Percentiles rank a stretch among this genome's conserved stretches.
Evolutionary conservation across 1,140 invertebrate genomes (phyloP).

Genomic region (Pantala flavescens): DNA sequence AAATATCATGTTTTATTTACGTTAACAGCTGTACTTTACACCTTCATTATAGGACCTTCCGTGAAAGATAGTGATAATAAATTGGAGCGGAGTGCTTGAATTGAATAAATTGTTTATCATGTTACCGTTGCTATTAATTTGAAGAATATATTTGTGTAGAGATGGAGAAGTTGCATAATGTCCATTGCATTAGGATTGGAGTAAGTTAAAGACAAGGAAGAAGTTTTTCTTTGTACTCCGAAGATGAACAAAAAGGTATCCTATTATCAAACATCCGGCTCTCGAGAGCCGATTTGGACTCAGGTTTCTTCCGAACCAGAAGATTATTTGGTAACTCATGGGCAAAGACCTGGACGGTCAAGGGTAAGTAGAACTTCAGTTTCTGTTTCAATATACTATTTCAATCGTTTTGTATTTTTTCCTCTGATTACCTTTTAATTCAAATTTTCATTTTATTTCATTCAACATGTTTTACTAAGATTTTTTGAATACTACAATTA

Average conservation of each 20-base stretch:
- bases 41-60: too few species aligned
- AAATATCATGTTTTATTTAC: too few species aligned
- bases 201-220: too few species aligned
- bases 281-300: slow-evolving; percentile 10
- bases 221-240: too few species aligned
- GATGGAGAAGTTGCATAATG: too few species aligned
- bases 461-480: background rate
- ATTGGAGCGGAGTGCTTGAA: too few species aligned
- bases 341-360: background rate
- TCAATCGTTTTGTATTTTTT: background rate
- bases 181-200: too few species aligned
- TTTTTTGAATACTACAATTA: background rate
- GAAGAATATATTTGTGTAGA: too few species aligned
- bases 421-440: background rate
- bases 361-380: background rate
- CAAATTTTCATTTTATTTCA: background rate
- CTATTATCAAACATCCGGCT: background rate
- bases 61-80: too few species aligned
- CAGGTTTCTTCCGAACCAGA: background rate
- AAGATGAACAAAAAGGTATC: background rate
- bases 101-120: too few species aligned
- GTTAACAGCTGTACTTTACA: too few species aligned
- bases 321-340: background rate
- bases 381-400: background rate
- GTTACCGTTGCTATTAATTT: too few species aligned